These are phyloP conservation scores for Cryptophagus acutangulus DNA, from an alignment of 2,888 invertebrate genomes.

Conservation along the genomic window DNA sequence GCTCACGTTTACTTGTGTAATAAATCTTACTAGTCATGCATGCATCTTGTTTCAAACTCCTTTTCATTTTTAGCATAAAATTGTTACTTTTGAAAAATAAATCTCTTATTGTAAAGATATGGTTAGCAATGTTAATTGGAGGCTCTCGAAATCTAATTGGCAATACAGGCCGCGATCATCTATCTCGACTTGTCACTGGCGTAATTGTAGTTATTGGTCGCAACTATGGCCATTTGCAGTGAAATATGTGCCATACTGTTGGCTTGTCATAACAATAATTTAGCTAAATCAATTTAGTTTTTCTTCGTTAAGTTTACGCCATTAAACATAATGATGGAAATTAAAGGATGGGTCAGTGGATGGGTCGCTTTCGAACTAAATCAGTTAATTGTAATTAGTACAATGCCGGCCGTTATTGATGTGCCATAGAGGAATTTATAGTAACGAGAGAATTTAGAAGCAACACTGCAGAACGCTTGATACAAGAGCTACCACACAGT, in stretches of 20 bases:
- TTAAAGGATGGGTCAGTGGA: constrained; percentile 44
- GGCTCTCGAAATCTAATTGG: too few relatives aligned
- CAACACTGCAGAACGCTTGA: constrained; percentile 39
- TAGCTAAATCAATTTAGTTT: constrained; percentile 47
- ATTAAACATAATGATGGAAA: constrained; percentile 47
- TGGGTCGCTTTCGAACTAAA: constrained; percentile 41
- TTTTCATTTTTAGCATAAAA: too few relatives aligned
- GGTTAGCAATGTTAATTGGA: too few relatives aligned
- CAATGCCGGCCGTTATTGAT: constrained; percentile 46
- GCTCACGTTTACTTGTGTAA: too few relatives aligned
- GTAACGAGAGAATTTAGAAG: constrained; percentile 22
- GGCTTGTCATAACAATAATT: constrained; percentile 47
- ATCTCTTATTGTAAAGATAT: too few relatives aligned
- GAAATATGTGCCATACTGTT: constrained; percentile 43
- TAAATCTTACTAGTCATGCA: too few relatives aligned
- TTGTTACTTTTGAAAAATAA: too few relatives aligned
- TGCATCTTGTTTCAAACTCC: too few relatives aligned
- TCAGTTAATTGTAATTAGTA: constrained; percentile 47
- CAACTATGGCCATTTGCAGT: constrained; percentile 47
- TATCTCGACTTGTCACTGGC: constrained; percentile 46
- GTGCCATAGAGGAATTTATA: constrained; percentile 38
- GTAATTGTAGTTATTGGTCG: constrained; percentile 48
- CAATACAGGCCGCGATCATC: too few relatives aligned
- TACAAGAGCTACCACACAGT: constrained; percentile 33
- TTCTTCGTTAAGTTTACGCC: constrained; percentile 44